These are phyloP conservation scores for Caenorhabditis sulstoni DNA, from an alignment of 2,888 invertebrate genomes.

Conservation along the genomic window DNA sequence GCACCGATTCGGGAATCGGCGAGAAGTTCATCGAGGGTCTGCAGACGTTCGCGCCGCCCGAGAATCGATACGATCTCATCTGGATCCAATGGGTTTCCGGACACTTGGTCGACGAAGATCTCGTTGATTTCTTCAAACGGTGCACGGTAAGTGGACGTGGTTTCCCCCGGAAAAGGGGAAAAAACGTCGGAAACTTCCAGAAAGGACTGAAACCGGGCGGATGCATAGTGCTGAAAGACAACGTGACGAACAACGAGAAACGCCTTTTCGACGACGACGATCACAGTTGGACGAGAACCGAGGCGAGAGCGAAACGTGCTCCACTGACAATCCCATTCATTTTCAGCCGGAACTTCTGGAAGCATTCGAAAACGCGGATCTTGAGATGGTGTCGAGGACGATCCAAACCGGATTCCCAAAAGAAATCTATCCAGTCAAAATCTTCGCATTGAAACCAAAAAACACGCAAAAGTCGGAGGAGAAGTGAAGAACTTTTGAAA, in stretches of 20 bases:
- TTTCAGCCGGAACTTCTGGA: conserved; percentile 76
- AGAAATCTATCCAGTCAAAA: conserved; percentile 84
- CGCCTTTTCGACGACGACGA: conserved; percentile 88
- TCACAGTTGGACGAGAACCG: conserved; percentile 92
- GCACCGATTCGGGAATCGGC: conserved; percentile 64
- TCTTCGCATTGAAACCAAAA: conserved; percentile 72
- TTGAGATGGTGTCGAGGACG: conserved; percentile 87
- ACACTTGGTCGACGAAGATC: conserved; percentile 90
- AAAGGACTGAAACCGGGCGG: conserved; percentile 85
- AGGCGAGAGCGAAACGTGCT: conserved; percentile 77
- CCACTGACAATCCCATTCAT: too few relatives aligned
- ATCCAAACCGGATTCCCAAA: conserved; percentile 90
- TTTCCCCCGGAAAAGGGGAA: background rate
- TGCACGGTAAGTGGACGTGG: conserved; percentile 81
- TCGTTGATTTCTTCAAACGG: conserved; percentile 85
- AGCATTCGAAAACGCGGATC: conserved; percentile 87
- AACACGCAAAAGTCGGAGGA: background rate
- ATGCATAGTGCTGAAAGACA: conserved; percentile 93
- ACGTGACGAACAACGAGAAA: conserved; percentile 85
- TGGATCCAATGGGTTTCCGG: conserved; percentile 98
- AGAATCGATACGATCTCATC: conserved; percentile 89
- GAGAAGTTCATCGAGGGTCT: conserved; percentile 83
- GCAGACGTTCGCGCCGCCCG: conserved; percentile 87
- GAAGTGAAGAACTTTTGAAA: conserved; percentile 7
- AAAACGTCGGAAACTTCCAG: conserved; percentile 47